These are phyloP conservation scores for Lampris incognitus DNA, from an alignment of 2,113 vertebrate genomes.

Conservation along the genomic window DNA sequence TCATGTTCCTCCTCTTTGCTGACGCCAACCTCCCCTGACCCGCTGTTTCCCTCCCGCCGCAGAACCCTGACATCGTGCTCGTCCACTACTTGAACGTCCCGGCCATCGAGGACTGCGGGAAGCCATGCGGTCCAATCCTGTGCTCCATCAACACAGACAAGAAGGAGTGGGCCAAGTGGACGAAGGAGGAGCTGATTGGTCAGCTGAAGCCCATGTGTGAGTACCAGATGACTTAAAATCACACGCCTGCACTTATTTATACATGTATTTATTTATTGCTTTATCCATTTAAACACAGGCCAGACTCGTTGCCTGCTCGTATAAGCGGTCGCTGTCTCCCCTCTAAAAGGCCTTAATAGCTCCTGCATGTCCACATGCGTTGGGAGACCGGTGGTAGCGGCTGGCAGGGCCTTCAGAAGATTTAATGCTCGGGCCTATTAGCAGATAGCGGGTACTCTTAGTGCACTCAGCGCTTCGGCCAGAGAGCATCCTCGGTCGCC, in stretches of 20 bases:
- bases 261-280: background rate
- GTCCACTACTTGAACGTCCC: slow-evolving; percentile 99
- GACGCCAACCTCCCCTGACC: background rate
- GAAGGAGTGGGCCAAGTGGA: slow-evolving; percentile 99
- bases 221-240: slow-evolving; percentile 70
- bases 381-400: slow-evolving; percentile 27
- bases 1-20: slow-evolving; percentile 24
- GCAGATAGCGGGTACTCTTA: slow-evolving; percentile 52
- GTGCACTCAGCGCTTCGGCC: slow-evolving; percentile 59
- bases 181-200: slow-evolving; percentile 97
- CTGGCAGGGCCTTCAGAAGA: slow-evolving; percentile 27
- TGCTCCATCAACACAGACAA: slow-evolving; percentile 99
- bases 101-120: slow-evolving; percentile 98
- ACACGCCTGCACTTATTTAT: slow-evolving; percentile 5
- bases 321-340: slow-evolving; percentile 21
- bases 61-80: slow-evolving; percentile 99
- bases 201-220: slow-evolving; percentile 99
- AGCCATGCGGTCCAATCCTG: slow-evolving; percentile 97
- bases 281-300: background rate
- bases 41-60: slow-evolving; percentile 45
- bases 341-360: slow-evolving; percentile 26
- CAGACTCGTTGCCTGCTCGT: slow-evolving; percentile 29
- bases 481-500: slow-evolving; percentile 39
- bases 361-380: slow-evolving; percentile 26
- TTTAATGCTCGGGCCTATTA: slow-evolving; percentile 57